Percentiles rank a stretch among this genome's conserved stretches.
phyloP scores from a whole-genome alignment of 2,888 invertebrate species.

The Caenorhabditis zanzibari region DNA sequence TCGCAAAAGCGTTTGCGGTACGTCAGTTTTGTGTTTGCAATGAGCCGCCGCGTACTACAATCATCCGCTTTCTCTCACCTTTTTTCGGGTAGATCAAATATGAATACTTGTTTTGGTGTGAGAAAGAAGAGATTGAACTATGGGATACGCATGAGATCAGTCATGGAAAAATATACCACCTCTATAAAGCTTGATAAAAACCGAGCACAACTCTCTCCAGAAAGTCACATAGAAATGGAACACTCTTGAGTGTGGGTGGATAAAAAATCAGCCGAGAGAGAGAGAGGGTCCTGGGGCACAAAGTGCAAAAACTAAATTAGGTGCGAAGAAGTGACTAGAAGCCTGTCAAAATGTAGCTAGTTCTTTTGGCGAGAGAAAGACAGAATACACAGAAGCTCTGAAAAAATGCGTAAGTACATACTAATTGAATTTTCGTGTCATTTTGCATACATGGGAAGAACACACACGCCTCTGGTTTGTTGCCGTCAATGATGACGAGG shows the following conservation, averaged over 20 bases:
- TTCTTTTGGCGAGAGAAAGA: conserved; percentile 1
- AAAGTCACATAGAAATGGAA: neutral
- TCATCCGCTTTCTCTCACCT: conserved; percentile 31
- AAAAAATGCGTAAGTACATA: conserved; percentile 47
- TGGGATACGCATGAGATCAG: neutral
- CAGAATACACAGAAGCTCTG: conserved; percentile 7
- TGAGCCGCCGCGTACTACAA: conserved; percentile 41
- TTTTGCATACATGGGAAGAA: conserved; percentile 78
- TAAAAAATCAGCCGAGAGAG: neutral
- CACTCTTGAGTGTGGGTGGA: conserved; percentile 1
- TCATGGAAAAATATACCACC: no score
- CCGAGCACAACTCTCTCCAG: no score
- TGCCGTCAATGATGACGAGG: conserved; percentile 64
- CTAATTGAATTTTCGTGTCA: conserved; percentile 60
- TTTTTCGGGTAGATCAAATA: conserved; percentile 57
- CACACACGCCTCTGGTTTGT: conserved; percentile 77
- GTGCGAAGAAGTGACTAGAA: conserved; percentile 35
- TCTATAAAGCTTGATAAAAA: no score
- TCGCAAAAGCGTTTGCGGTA: conserved; percentile 77
- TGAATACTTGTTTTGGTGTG: conserved; percentile 26
- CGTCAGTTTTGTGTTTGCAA: conserved; percentile 54
- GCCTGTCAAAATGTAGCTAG: conserved; percentile 49
- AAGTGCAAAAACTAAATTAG: conserved; percentile 59
- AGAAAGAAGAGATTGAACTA: neutral
- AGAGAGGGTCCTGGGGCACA: conserved; percentile 26